Conservation (phyloP, 2,888 invertebrate genomes). For the Odontocerum albicorne region DNA sequence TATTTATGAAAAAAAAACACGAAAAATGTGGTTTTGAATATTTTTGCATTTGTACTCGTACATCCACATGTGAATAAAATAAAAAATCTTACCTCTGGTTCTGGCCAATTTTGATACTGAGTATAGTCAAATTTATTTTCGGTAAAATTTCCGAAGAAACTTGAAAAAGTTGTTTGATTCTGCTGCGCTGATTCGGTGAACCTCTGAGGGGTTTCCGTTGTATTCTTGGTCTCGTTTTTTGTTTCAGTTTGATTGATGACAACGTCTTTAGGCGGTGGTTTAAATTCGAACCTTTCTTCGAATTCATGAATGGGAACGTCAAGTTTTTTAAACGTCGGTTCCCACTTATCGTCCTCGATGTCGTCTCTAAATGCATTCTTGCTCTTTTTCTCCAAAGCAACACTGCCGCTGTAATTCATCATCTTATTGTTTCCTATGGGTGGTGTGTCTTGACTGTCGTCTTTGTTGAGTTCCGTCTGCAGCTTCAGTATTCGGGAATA, state of each 20-base stretch:
- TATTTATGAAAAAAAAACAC: not conserved
- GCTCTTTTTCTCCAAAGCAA: constrained; percentile 32
- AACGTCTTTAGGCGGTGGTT: constrained; percentile 49
- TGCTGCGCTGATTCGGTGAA: not conserved
- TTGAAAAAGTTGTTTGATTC: constrained; percentile 8
- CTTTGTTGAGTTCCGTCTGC: constrained; percentile 29
- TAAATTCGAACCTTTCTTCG: constrained; percentile 60
- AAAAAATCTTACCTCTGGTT: constrained; percentile 4
- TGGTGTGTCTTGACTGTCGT: constrained; percentile 25
- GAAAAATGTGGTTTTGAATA: not conserved
- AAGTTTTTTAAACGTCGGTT: constrained; percentile 27
- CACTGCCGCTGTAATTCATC: constrained; percentile 29
- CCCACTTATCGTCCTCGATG: constrained; percentile 32
- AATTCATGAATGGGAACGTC: constrained; percentile 61
- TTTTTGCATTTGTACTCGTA: no score
- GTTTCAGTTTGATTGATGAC: not conserved
- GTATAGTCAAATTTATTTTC: not conserved
- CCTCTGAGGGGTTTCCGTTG: not conserved
- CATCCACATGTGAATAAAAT: not conserved
- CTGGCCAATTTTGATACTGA: constrained; percentile 6
- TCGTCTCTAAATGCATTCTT: constrained; percentile 33
- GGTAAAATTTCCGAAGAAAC: constrained; percentile 6
- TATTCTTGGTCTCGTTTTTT: not conserved
- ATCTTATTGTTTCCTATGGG: constrained; percentile 17
- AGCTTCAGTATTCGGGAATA: constrained; percentile 33